Conservation (phyloP, 2,797 vertebrate species). For the Trichosurus vulpecula region DNA sequence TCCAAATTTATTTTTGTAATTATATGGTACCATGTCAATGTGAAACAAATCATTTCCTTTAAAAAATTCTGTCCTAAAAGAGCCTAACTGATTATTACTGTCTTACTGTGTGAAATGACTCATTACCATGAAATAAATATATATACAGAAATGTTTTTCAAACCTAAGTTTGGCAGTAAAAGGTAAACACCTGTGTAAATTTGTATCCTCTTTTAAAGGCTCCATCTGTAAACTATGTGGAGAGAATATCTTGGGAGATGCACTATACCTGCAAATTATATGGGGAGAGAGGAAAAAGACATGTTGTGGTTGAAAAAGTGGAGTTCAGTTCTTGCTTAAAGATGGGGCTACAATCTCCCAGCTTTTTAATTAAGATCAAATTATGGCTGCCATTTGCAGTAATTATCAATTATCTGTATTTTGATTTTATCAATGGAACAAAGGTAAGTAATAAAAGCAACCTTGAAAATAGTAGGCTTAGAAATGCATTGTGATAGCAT, state of each 20-base stretch:
- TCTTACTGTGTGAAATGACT: background rate
- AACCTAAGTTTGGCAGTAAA: constrained; percentile 9
- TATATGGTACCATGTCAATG: background rate
- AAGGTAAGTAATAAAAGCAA: constrained; percentile 71
- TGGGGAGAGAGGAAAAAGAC: background rate
- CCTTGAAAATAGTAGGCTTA: constrained; percentile 69
- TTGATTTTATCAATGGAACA: constrained; percentile 74
- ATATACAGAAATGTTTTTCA: background rate
- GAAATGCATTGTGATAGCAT: constrained; percentile 64
- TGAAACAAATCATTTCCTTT: background rate
- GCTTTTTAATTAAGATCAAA: constrained; percentile 74
- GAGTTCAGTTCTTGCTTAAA: constrained; percentile 67
- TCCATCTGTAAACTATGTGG: constrained; percentile 21
- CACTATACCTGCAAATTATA: constrained; percentile 4
- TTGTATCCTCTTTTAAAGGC: constrained; percentile 42
- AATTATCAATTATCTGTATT: constrained; percentile 78
- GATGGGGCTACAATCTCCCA: constrained; percentile 71
- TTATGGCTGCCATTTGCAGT: constrained; percentile 72
- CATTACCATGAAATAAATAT: background rate
- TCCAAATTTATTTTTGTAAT: background rate
- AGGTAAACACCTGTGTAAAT: constrained; percentile 40
- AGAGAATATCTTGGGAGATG: constrained; percentile 36
- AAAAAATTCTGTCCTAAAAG: background rate
- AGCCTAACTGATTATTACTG: background rate
- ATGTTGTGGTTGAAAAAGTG: constrained; percentile 67